Evolutionary conservation across 2,888 invertebrate species (phyloP), one percentile per base, ranked within the genome.

Genomic region (Heliconius sara): DNA sequence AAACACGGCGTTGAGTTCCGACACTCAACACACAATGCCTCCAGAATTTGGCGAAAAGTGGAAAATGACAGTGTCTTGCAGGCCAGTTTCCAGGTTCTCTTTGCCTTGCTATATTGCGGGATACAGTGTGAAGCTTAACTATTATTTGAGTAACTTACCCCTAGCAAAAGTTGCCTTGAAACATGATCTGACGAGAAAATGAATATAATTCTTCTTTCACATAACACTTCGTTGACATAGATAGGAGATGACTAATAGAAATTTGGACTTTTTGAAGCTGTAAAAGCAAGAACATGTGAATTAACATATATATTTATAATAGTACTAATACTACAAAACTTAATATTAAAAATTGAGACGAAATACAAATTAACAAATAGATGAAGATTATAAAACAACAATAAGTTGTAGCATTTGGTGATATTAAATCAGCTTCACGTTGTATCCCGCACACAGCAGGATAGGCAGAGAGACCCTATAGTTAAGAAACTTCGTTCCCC

Each of bases 201-300:
- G 19, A 66, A 52, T 65, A 76, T 27, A 76, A 76, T 66, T 43
- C 76, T 25, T 66, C 47, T 52, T 30, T 76, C 10, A 66, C 47
- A 4, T 76, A 9, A 12, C 22, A n/a, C n/a, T 67, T 30, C 19
- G 47, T 12, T 10, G 66, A 52, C 7, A 3, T 22, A 16, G 65
- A 76, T n/a, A 76, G 27, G 22, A 76, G 27, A 4, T 66, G 65
- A 47, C 76, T 76, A 6, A 76, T 47, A 12, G 66, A 12, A 30
- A 65, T 43, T 22, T 30, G 66, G 0, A 66, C 10, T 19, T 43
- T 47, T 30, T 76, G 66, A 22, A 76, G n/a, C 76, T 76, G 52
- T 22, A 27, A 30, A 27, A 47, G 19, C 39, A 34, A 63, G 63
- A 39, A 63, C 13, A 52, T 19, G 52, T 7, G 19, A 2, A 52